Conservation (phyloP, 2,113 vertebrate genomes). For the Trematomus loennbergii region DNA sequence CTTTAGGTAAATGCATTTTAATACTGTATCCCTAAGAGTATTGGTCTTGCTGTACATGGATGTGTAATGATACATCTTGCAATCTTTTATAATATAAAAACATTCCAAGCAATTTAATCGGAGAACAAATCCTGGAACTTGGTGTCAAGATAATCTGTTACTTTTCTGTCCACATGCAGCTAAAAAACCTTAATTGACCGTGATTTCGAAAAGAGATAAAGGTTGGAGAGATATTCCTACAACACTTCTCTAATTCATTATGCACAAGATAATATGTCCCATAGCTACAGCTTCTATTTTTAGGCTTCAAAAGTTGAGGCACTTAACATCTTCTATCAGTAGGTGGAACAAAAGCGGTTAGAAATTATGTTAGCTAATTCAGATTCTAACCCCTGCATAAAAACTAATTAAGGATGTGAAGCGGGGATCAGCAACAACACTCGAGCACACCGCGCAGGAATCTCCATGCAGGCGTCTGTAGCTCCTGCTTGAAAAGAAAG, state of each 20-base stretch:
- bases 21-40: neutral
- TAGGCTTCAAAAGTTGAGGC: constrained; percentile 55
- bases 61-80: neutral
- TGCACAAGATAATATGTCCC: constrained; percentile 57
- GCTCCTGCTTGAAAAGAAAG: constrained; percentile 22
- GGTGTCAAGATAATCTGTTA: constrained; percentile 10
- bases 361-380: constrained; percentile 42
- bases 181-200: neutral
- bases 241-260: constrained; percentile 59
- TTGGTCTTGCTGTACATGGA: neutral
- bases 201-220: constrained; percentile 32
- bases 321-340: constrained; percentile 58
- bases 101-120: neutral
- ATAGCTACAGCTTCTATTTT: constrained; percentile 65
- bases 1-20: neutral
- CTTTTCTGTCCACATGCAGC: neutral
- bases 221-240: constrained; percentile 41
- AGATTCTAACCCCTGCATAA: constrained; percentile 50
- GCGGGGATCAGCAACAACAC: constrained; percentile 56
- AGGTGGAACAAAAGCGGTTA: constrained; percentile 47
- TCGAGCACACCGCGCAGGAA: constrained; percentile 29
- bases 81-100: neutral
- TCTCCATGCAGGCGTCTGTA: constrained; percentile 30
- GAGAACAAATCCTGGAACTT: neutral
- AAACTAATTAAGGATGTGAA: constrained; percentile 66